These are phyloP conservation scores for Tokudaia muenninki DNA, from an alignment of 2,797 vertebrate species.

Conservation along the genomic window DNA sequence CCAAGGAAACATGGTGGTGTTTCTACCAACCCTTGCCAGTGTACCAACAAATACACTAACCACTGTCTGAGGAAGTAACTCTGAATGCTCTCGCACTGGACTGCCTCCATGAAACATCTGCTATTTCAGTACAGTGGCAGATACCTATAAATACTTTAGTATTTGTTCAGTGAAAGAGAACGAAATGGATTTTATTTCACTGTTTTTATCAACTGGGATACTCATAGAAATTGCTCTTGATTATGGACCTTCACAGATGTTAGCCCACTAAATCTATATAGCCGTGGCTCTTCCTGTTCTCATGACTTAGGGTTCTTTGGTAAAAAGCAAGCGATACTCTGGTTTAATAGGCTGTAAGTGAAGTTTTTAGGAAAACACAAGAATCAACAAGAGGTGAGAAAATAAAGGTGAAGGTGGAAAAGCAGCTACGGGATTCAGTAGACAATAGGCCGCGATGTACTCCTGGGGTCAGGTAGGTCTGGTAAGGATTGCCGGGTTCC, in stretches of 20 bases:
- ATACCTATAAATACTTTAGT: constrained; percentile 3
- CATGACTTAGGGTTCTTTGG: neutral
- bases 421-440: neutral
- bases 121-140: constrained; percentile 7
- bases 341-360: neutral
- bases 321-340: neutral
- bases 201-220: neutral
- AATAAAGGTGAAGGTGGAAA: neutral
- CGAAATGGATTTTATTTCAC: constrained; percentile 22
- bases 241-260: neutral
- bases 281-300: neutral
- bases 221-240: neutral
- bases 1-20: neutral
- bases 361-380: neutral
- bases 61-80: neutral
- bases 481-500: neutral
- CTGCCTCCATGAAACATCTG: neutral
- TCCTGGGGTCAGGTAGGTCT: neutral
- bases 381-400: neutral
- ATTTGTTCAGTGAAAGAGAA: neutral
- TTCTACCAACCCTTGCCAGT: too few species aligned
- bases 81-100: neutral
- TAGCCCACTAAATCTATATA: neutral
- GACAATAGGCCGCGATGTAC: neutral
- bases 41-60: neutral